Conservation (phyloP, 2,113 vertebrate genomes). For the Australoheros scitulus region DNA sequence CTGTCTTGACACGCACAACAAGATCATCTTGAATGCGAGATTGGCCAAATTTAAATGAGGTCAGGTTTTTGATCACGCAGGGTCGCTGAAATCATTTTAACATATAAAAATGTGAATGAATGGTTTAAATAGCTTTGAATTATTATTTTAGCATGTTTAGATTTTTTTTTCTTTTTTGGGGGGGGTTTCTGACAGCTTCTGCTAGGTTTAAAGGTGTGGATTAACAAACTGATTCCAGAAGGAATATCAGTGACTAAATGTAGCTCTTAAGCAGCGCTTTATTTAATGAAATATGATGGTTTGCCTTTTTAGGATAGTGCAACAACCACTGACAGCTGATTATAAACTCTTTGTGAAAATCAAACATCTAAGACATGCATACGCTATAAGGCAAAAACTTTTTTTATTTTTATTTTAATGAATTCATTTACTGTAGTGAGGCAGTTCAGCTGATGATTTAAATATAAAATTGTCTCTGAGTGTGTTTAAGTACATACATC, state of each 20-base stretch:
- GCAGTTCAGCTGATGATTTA: not conserved
- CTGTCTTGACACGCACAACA: not conserved
- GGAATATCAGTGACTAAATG: not conserved
- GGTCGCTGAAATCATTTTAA: not conserved
- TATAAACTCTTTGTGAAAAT: not conserved
- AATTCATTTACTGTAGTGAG: not conserved
- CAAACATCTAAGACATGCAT: not conserved
- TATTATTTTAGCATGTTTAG: not conserved
- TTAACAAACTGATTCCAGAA: not conserved
- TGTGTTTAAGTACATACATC: not conserved
- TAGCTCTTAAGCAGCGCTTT: not conserved
- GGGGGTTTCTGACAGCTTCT: too few species aligned
- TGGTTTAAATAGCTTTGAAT: fast-evolving
- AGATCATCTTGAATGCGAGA: not conserved
- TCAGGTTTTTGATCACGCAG: not conserved
- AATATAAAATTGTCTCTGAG: not conserved
- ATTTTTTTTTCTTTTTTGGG: not conserved
- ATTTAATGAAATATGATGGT: not conserved
- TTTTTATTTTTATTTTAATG: not conserved
- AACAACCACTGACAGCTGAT: not conserved
- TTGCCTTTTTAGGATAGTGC: not conserved
- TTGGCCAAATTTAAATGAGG: not conserved
- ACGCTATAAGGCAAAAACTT: not conserved
- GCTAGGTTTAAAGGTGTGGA: not conserved
- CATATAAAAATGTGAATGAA: not conserved